Base-by-base conservation (phyloP, 1,140 invertebrate species). In the Probaryconus sp. region DNA sequence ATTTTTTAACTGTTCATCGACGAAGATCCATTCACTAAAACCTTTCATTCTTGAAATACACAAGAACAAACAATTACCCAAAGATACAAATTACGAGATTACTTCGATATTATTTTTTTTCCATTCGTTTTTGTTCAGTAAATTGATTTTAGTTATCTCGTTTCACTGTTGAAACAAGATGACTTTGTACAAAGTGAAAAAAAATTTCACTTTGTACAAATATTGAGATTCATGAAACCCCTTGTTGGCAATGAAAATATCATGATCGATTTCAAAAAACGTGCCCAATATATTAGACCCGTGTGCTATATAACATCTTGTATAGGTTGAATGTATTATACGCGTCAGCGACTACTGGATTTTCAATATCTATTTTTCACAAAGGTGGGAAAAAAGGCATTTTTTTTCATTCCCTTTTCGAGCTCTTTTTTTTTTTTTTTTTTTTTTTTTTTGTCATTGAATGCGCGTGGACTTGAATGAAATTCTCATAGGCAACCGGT, bases 331-430 rank as follows among this genome's bases (percentile, higher is more conserved):
- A 28, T 2, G 10, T 4, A 40, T 38, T 50, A 64, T 58, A 37
- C 10, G 11, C 16, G 16, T 0, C 11, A 50, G n/a, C 18, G 56
- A 63, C 64, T 75, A 76, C 72, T 17, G 55, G 24, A 26, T 70
- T 67, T 64, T 67, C 35, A 40, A 30, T 42, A 33, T 40, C 14
- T 42, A 76, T 75, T 71, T 71, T 76, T 76, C 48, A 67, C 63
- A 76, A 76, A 71, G 67, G 73, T 68, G 67, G 63, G 73, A 71
- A 71, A n/a, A n/a, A 71, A 71, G 61, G 63, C 67, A 67, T 58
- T 58, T 67, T 67, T 70, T 63, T 63, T 7, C 20, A n/a, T 55
- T 42, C 16, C 2, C 6, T n/a, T n/a, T n/a, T n/a, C n/a, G n/a
- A n/a, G n/a, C n/a, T n/a, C n/a, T 33, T 38, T 14, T 30, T 17